phyloP scores from a whole-genome alignment of 2,113 vertebrate genomes.

The Cephalopholis sonnerati region DNA sequence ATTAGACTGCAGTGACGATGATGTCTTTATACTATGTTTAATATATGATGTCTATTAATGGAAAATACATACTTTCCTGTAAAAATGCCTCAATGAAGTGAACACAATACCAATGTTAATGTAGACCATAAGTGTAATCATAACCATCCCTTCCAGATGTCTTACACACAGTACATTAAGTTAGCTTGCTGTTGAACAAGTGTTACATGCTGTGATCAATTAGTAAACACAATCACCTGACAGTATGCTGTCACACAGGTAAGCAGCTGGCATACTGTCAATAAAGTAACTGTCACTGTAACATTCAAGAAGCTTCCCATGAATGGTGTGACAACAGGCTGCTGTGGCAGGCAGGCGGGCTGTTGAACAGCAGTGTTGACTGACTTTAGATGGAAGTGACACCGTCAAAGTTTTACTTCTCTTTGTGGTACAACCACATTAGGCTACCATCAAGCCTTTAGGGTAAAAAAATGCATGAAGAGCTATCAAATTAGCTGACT shows the following conservation, averaged over 20 bases:
- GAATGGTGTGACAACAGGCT: constrained; percentile 48
- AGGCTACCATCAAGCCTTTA: not conserved
- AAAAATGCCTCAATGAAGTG: not conserved
- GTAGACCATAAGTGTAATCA: not conserved
- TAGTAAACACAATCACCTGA: not conserved
- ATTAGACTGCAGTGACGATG: not conserved
- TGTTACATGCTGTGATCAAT: not conserved
- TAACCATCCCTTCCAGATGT: not conserved
- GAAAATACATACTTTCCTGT: not conserved
- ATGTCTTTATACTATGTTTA: too few species aligned
- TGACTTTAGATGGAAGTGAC: not conserved
- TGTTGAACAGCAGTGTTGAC: constrained; percentile 15
- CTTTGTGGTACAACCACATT: not conserved
- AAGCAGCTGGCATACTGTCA: constrained; percentile 25
- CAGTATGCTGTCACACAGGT: constrained; percentile 1
- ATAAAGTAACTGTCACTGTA: constrained; percentile 57
- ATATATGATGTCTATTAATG: not conserved
- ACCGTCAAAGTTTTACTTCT: not conserved
- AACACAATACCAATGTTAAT: not conserved
- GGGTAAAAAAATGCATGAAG: not conserved
- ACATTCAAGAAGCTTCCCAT: constrained; percentile 75
- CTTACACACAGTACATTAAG: not conserved
- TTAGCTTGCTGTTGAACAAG: too few species aligned
- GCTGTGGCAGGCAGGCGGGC: constrained; percentile 34
- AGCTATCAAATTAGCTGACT: not conserved